phyloP scores from a whole-genome alignment of 2,888 invertebrate genomes.

The Philaethria dido region DNA sequence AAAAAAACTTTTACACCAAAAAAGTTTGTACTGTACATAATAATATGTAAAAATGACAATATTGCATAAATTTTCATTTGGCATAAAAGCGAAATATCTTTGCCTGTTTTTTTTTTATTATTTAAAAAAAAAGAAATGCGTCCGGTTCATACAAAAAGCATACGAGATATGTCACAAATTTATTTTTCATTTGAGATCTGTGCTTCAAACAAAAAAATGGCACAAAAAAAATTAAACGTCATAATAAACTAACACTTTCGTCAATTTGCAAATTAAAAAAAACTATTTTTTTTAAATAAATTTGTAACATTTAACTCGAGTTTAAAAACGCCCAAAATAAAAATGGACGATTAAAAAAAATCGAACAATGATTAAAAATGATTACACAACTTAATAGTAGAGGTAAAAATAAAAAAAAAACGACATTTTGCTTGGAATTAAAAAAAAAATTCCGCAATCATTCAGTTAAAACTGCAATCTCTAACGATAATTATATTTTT shows the following conservation, averaged over 20 bases:
- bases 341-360: constrained; percentile 1
- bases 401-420: constrained; percentile 7
- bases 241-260: not conserved
- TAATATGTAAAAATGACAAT: not conserved
- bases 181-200: constrained; percentile 12
- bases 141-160: not conserved
- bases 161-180: constrained; percentile 14
- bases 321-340: not conserved
- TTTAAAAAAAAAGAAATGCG: constrained; percentile 1
- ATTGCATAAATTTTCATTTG: not conserved
- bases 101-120: not conserved
- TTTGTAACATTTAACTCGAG: not conserved
- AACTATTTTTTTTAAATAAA: not conserved
- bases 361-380: constrained; percentile 4
- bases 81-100: constrained; percentile 18
- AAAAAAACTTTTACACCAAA: constrained; percentile 5
- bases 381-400: constrained; percentile 20
- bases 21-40: constrained; percentile 12
- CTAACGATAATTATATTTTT: not conserved
- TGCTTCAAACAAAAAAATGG: not conserved
- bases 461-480: not conserved
- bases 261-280: not conserved
- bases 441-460: not conserved
- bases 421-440: constrained; percentile 16
- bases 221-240: not conserved